Evolutionary conservation across 2,113 vertebrate species (phyloP).

Genomic region (Hippopotamus amphibius): DNA sequence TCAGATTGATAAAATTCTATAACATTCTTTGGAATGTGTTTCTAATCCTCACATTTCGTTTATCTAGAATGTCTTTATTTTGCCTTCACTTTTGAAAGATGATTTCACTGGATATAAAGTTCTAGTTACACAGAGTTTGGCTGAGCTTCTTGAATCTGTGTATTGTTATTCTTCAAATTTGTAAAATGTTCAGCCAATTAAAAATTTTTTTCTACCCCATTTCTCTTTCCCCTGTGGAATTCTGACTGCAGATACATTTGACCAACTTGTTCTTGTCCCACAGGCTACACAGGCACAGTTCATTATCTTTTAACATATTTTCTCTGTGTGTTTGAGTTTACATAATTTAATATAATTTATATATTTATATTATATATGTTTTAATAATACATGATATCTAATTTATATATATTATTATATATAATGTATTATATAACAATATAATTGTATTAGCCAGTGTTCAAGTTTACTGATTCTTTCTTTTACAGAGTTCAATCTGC

Average conservation of each 20-base stretch:
- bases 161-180: background rate
- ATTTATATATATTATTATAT: background rate
- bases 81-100: background rate
- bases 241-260: background rate
- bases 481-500: background rate
- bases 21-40: background rate
- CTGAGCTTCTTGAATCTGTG: background rate
- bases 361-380: background rate
- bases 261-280: background rate
- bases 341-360: background rate
- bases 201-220: background rate
- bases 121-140: background rate
- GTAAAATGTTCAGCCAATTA: background rate
- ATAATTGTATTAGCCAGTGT: background rate
- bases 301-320: background rate
- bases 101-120: background rate
- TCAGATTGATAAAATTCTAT: background rate
- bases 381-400: background rate
- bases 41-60: background rate
- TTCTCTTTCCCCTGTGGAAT: background rate
- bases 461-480: background rate
- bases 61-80: background rate
- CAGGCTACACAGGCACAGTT: background rate
- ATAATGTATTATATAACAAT: background rate
- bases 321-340: background rate